Evolutionary conservation across 2,113 vertebrate species (phyloP), one percentile per base, ranked within the genome.

Genomic region (Sciurus niger): DNA sequence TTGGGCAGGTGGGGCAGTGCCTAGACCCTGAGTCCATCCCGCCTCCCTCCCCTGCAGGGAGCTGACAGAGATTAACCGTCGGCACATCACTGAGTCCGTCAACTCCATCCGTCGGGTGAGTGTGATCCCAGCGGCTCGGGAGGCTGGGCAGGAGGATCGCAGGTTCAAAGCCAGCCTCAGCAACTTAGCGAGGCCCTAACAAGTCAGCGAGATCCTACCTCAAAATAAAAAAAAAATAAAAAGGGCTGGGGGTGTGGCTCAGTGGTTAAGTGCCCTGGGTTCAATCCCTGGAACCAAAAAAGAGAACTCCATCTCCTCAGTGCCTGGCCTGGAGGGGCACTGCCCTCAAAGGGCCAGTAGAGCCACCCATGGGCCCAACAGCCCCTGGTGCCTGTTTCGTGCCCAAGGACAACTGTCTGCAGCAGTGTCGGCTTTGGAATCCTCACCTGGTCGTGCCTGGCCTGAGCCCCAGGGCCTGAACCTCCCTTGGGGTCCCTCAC

Each of bases 51-150:
- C 55, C 11, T 22, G 48, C 89, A 97, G 97, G 95, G 99, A 99
- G 72, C 97, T 99, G 96, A 99, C 98, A 0, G 99, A 99, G 96
- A 99, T 99, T 93, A 99, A 99, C 96, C 99, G 98, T 60, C 98
- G 99, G 90, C 99, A 99, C 51, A 99, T 99, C 98, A 98, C 98
- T 0, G 99, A 99, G 37, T 99, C 99, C 0, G 99, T 99, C 93
- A 97, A 96, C 68, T 98, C 98, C 85, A 99, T 99, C 95, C 99
- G 99, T 30, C 96, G 98, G 98, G 99, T 99, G 78, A 98, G 99
- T 99, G 14, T 34, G 4, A 68, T 34, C 67, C 67, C 67, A 17
- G 67, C 1, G 24, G 5, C 67, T 68, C 30, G 6, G 67, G 67
- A 68, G 32, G 32, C 67, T 68, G 67, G 67, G 14, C 32, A 32